Evolutionary conservation across 1,140 invertebrate species (phyloP).

Genomic region (Hycleus phaleratus): DNA sequence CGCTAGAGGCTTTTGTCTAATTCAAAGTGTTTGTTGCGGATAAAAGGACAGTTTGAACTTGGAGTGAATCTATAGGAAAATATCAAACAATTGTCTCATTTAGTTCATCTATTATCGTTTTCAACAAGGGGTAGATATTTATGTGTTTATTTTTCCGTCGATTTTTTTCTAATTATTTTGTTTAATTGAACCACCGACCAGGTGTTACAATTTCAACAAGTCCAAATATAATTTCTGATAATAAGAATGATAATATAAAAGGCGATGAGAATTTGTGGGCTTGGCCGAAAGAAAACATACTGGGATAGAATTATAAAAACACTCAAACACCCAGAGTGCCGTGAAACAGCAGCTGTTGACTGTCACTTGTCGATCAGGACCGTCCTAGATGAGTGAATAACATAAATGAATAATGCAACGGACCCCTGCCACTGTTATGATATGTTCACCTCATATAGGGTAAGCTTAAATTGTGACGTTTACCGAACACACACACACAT

Average conservation of each 20-base stretch:
- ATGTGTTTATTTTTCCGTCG: background rate
- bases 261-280: too few relatives aligned
- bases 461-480: conserved; percentile 40
- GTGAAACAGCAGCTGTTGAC: conserved; percentile 37
- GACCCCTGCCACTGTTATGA: conserved; percentile 35
- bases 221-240: background rate
- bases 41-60: conserved; percentile 36
- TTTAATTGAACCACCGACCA: conserved; percentile 13
- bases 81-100: conserved; percentile 2
- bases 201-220: conserved; percentile 1
- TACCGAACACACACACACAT: conserved; percentile 23
- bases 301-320: conserved; percentile 17
- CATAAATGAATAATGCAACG: conserved; percentile 37
- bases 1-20: conserved; percentile 34
- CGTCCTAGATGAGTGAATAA: conserved; percentile 34
- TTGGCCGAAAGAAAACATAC: too few relatives aligned
- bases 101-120: too few relatives aligned
- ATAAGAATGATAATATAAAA: background rate
- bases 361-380: conserved; percentile 39
- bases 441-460: conserved; percentile 36
- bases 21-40: conserved; percentile 34
- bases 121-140: conserved; percentile 6
- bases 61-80: conserved; percentile 24
- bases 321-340: conserved; percentile 26
- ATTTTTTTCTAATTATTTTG: conserved; percentile 15